These are phyloP conservation scores for Hycleus cichorii DNA, from an alignment of 1,140 invertebrate genomes.

Conservation along the genomic window DNA sequence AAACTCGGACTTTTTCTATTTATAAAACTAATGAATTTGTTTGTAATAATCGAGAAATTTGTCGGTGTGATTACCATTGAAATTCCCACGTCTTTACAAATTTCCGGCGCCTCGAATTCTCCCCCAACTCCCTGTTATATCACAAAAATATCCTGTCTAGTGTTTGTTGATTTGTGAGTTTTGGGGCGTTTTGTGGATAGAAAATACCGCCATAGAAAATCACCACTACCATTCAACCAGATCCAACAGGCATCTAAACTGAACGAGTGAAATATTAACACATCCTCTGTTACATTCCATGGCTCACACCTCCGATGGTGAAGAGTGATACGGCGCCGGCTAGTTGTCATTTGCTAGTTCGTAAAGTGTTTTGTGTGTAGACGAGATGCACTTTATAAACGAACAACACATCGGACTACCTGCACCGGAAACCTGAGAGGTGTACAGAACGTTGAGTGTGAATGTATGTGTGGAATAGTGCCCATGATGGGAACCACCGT, in stretches of 20 bases:
- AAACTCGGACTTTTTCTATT: too few relatives aligned
- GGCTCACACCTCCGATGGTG: slow-evolving; percentile 29
- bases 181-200: slow-evolving; percentile 20
- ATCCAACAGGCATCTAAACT: neutral
- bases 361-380: neutral
- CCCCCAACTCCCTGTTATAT: too few relatives aligned
- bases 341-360: slow-evolving; percentile 11
- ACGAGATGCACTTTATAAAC: neutral
- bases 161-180: slow-evolving; percentile 26
- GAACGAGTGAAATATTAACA: slow-evolving; percentile 32
- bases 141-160: neutral
- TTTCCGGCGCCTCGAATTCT: slow-evolving; percentile 17
- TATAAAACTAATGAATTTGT: too few relatives aligned
- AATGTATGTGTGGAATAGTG: neutral
- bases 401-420: slow-evolving; percentile 10
- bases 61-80: neutral
- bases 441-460: neutral
- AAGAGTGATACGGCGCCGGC: slow-evolving; percentile 32
- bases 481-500: slow-evolving; percentile 11
- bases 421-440: slow-evolving; percentile 18
- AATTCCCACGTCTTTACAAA: slow-evolving; percentile 21
- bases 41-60: neutral
- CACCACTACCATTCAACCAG: too few relatives aligned
- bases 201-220: slow-evolving; percentile 3
- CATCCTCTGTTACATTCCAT: slow-evolving; percentile 23